Conservation (phyloP, 1,140 invertebrate species). For the Papilio polyxenes region DNA sequence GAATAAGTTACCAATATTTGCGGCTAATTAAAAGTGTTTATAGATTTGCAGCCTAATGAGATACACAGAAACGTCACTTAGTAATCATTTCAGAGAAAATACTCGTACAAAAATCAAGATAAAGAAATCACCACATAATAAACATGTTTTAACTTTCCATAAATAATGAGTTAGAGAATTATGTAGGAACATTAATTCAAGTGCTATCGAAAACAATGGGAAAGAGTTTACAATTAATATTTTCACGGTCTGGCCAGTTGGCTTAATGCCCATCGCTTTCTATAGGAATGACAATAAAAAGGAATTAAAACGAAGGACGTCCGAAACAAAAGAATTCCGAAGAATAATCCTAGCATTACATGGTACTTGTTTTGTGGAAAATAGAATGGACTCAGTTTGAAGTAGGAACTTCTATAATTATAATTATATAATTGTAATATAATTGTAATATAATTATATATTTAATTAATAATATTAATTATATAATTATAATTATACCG, state of each 20-base stretch:
- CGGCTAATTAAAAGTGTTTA: too few species aligned
- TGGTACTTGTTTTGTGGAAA: background rate
- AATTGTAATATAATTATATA: too few species aligned
- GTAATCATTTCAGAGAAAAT: too few species aligned
- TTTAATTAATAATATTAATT: too few species aligned
- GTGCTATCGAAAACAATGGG: background rate
- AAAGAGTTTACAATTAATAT: background rate
- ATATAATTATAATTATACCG: too few species aligned
- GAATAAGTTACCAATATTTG: too few species aligned
- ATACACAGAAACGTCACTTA: too few species aligned
- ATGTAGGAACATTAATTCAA: background rate
- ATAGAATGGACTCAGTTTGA: background rate
- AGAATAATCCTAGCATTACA: background rate
- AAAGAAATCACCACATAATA: background rate
- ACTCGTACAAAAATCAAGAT: background rate
- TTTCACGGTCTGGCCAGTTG: constrained; percentile 2
- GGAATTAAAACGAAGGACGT: background rate
- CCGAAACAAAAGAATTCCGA: background rate
- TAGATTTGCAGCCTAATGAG: too few species aligned
- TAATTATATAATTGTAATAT: background rate
- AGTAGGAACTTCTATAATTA: background rate
- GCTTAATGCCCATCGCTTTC: background rate
- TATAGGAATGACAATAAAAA: background rate
- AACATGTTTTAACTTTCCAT: background rate
- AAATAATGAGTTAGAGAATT: background rate